These are phyloP conservation scores for Zaprionus kolodkinae DNA, from an alignment of 1,140 invertebrate species.

Conservation along the genomic window DNA sequence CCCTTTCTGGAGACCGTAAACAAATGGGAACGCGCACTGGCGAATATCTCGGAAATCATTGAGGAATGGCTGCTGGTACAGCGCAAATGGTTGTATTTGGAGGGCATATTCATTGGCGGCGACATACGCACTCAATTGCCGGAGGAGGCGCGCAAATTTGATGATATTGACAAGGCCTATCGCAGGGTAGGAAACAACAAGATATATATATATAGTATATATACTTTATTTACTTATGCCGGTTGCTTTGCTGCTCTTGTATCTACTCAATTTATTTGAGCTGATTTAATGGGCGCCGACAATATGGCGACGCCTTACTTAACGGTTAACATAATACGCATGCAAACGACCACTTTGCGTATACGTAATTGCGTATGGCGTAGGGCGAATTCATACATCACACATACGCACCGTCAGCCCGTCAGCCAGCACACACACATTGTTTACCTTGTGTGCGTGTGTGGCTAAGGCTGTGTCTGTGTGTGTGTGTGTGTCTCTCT, in stretches of 20 bases:
- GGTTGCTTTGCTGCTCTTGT: slow-evolving; percentile 36
- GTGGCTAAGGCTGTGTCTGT: no score
- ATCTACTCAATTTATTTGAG: slow-evolving; percentile 79
- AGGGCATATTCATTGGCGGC: slow-evolving; percentile 95
- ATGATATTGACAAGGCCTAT: slow-evolving; percentile 92
- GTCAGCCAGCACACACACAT: slow-evolving; percentile 40
- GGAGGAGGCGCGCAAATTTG: slow-evolving; percentile 94
- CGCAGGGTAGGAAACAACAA: slow-evolving; percentile 86
- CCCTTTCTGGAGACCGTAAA: slow-evolving; percentile 92
- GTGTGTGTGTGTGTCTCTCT: slow-evolving; percentile 6
- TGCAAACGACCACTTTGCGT: slow-evolving; percentile 79
- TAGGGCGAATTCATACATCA: slow-evolving; percentile 31
- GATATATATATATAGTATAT: not conserved
- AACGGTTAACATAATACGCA: slow-evolving; percentile 83
- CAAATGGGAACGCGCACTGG: slow-evolving; percentile 92
- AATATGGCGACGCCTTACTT: slow-evolving; percentile 83
- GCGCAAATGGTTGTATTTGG: slow-evolving; percentile 95
- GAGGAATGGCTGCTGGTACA: slow-evolving; percentile 94
- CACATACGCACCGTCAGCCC: slow-evolving; percentile 62
- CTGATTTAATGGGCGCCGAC: slow-evolving; percentile 80
- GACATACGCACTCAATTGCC: slow-evolving; percentile 94
- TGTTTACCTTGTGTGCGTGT: slow-evolving; percentile 59
- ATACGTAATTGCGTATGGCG: slow-evolving; percentile 70
- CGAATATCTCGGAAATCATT: slow-evolving; percentile 92
- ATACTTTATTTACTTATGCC: slow-evolving; percentile 46